Percentiles rank a stretch among this genome's conserved stretches.
These are phyloP conservation scores for Glandiceps talaboti DNA, from an alignment of 53 echinoderm and acorn worm genomes.

Conservation along the genomic window DNA sequence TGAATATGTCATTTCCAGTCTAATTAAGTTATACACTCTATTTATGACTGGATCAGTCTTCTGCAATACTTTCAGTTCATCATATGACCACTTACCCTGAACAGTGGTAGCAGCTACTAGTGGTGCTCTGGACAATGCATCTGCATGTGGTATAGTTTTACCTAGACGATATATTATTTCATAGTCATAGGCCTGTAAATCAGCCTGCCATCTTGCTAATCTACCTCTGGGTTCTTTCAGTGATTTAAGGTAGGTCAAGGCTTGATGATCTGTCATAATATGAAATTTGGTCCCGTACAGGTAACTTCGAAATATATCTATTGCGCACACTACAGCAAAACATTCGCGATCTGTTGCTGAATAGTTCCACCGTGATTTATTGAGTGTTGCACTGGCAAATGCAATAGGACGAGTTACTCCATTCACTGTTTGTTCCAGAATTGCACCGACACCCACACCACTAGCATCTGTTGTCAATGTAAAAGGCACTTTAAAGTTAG, in stretches of 20 bases:
- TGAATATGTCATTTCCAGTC: background rate
- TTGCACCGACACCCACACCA: constrained; percentile 17
- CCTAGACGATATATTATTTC: background rate
- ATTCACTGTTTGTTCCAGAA: constrained; percentile 13
- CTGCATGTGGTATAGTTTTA: background rate
- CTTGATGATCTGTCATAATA: background rate
- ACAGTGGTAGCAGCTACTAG: background rate
- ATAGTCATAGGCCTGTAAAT: background rate
- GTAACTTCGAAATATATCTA: constrained; percentile 6
- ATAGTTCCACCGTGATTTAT: constrained; percentile 26
- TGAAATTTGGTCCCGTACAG: background rate
- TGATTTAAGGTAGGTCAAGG: constrained; percentile 21
- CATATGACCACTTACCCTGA: background rate
- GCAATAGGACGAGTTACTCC: constrained; percentile 14
- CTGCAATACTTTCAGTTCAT: background rate
- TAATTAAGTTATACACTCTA: background rate
- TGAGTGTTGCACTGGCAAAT: constrained; percentile 25
- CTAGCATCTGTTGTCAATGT: background rate
- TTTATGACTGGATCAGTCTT: background rate
- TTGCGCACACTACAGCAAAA: constrained; percentile 20
- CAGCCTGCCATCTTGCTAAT: constrained; percentile 17
- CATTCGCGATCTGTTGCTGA: constrained; percentile 27
- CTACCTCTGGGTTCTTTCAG: constrained; percentile 27
- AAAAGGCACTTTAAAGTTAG: background rate
- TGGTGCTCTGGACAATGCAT: background rate